phyloP scores from a whole-genome alignment of 2,797 vertebrate genomes.

The Tenualosa thibaudeaui region DNA sequence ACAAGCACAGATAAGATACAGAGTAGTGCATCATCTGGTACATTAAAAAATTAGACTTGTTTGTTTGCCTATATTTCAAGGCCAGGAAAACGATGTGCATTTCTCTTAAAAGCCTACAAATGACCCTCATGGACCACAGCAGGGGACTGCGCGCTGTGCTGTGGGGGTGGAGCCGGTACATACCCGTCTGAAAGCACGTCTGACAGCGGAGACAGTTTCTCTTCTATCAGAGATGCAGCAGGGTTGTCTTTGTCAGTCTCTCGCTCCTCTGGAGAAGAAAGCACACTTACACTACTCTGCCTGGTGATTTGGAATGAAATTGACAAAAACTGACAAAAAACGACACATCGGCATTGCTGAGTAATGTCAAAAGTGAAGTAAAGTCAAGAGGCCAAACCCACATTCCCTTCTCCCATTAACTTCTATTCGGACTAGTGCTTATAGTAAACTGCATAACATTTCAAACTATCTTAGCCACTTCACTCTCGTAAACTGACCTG shows the following conservation, averaged over 20 bases:
- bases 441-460: no score
- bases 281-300: background rate
- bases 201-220: background rate
- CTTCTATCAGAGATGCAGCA: background rate
- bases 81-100: background rate
- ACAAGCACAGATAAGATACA: background rate
- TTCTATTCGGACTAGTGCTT: no score
- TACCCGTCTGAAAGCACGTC: background rate
- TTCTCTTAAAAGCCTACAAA: background rate
- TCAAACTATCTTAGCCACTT: no score
- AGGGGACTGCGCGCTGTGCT: no score
- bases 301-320: no score
- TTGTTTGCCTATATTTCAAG: background rate
- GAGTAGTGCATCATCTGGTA: background rate
- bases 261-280: background rate
- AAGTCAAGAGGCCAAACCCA: no score
- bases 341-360: no score
- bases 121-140: no score
- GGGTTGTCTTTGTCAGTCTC: no score
- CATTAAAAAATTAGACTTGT: background rate
- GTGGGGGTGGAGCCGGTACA: background rate
- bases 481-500: constrained; percentile 49
- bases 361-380: no score
- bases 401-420: no score
- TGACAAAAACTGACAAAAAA: no score